Evolutionary conservation across 2,113 vertebrate genomes (phyloP).

Genomic region (Cepphus grylle): DNA sequence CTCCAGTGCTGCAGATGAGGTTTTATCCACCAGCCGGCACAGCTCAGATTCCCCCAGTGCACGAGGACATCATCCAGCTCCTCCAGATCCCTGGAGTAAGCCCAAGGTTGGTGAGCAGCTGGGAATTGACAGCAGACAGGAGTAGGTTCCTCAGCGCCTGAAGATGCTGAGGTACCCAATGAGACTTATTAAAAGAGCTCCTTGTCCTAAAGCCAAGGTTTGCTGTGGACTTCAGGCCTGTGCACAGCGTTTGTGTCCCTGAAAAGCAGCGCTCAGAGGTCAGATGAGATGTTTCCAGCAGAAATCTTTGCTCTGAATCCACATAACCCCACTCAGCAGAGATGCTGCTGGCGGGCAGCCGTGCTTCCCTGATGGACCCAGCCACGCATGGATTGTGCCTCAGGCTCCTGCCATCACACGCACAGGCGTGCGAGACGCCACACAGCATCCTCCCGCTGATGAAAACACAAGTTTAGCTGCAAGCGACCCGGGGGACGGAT

Average conservation of each 20-base stretch:
- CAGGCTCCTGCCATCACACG: rapidly evolving
- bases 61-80: rapidly evolving
- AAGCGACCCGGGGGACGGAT: rapidly evolving
- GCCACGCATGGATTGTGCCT: rapidly evolving
- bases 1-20: rapidly evolving
- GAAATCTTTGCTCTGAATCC: neutral
- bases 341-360: rapidly evolving
- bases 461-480: neutral
- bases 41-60: neutral
- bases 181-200: neutral
- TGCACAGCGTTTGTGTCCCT: neutral
- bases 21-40: neutral
- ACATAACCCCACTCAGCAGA: neutral
- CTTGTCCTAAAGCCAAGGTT: neutral
- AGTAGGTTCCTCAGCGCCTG: neutral
- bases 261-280: neutral
- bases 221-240: neutral
- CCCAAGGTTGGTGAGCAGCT: neutral
- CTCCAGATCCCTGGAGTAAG: neutral
- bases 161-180: neutral
- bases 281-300: neutral
- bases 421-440: rapidly evolving
- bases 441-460: neutral
- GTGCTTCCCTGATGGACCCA: neutral
- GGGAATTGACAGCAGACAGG: neutral